Conservation (phyloP, 2,113 vertebrate genomes). For the Bolborhynchus lineola region DNA sequence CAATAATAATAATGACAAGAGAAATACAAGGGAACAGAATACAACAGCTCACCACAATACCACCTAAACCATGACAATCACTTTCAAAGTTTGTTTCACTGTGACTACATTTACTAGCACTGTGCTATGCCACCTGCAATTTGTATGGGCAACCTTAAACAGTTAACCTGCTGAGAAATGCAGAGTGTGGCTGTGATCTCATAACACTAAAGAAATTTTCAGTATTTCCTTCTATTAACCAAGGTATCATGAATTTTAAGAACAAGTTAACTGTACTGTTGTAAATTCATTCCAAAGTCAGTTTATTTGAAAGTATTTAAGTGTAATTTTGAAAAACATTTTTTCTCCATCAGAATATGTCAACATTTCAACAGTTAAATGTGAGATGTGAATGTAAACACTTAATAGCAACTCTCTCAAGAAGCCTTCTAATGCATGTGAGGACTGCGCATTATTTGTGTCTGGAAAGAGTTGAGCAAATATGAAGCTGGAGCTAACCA, state of each 20-base stretch:
- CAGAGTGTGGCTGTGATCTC: background rate
- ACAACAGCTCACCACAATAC: too few species aligned
- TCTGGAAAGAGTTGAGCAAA: conserved; percentile 69
- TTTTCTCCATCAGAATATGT: background rate
- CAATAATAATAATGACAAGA: too few species aligned
- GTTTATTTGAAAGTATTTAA: background rate
- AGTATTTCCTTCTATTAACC: background rate
- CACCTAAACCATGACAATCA: too few species aligned
- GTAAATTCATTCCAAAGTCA: background rate
- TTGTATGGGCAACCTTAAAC: background rate
- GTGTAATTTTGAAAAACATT: background rate
- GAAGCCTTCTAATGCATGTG: conserved; percentile 22
- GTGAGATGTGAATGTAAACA: background rate
- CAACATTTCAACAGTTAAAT: conserved; percentile 23
- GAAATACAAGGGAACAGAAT: too few species aligned
- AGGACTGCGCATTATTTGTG: conserved; percentile 39
- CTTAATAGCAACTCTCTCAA: conserved; percentile 27
- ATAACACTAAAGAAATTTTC: background rate
- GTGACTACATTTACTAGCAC: background rate
- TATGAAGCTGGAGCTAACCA: conserved; percentile 9
- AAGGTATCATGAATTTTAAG: background rate
- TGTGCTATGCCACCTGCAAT: background rate
- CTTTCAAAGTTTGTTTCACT: background rate
- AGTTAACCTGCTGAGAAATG: background rate
- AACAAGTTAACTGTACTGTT: background rate